Evolutionary conservation across 2,113 vertebrate genomes (phyloP), one percentile per base, ranked within the genome.

Genomic region (Apodemus sylvaticus): DNA sequence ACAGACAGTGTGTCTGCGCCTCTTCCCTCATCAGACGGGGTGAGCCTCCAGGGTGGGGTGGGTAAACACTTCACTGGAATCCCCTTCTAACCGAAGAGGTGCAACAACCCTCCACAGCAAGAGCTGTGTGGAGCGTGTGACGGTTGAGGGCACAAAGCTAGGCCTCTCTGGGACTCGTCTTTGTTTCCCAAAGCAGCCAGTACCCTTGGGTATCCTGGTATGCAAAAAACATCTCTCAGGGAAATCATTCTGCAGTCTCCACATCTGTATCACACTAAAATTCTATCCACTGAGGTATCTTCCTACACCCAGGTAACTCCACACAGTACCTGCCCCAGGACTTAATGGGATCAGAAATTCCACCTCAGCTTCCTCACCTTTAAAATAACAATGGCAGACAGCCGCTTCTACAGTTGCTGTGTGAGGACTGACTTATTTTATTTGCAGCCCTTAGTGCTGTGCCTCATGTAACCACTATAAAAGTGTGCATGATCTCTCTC

Each of bases 71-170:
- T 8, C 36, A 13, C 10, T 36, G 24, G 7, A 13, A 77, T 34
- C 82, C 64, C 45, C 19, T 4, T 29, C 26, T 7, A 17, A 22
- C 39, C 39, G 64, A 48, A 36, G 2, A 16, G 24, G 9, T 92
- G 39, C 34, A 19, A 34, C n/a, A 13, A 11, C 34, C 3, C 1
- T 1, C 53, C n/a, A 2, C 81, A n/a, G 53, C 31, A 3, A 64
- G 70, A 13, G 55, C 34, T 14, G 8, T 36, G 1, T 2, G n/a
- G 66, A 64, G 55, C 0, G 0, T 24, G 22, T 19, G 42, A 39
- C 7, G n/a, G 39, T 26, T 6, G 16, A 39, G 58, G 13, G 89
- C 20, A 9, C 17, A 42, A 29, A 81, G 42, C 60, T 0, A 68
- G 17, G 9, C n/a, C 64, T 51, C 42, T 31, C 81, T 36, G 10